Conservation (phyloP, 2,888 invertebrate species). For the Tetragonula carbonaria region DNA sequence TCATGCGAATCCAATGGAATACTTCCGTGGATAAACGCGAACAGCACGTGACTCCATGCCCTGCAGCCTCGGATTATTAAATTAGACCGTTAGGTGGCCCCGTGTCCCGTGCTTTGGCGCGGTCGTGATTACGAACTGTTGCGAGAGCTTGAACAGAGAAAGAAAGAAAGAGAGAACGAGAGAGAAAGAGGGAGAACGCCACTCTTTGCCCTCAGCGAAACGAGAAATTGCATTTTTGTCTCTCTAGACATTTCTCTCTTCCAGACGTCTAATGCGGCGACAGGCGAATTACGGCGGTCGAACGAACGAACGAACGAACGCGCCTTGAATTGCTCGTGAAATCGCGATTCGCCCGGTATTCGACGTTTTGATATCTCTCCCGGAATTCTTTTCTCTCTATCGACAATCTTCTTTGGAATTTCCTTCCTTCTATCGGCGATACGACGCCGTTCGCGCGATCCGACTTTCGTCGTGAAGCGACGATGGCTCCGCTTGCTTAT, state of each 20-base stretch:
- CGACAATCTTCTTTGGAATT: not conserved
- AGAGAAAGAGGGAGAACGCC: not conserved
- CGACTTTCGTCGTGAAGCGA: not conserved
- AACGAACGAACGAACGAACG: not conserved
- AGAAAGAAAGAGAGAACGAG: too few species aligned
- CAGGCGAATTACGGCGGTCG: not conserved
- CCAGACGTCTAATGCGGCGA: not conserved
- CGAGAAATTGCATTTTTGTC: not conserved
- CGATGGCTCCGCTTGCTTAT: not conserved
- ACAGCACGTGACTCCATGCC: constrained; percentile 60
- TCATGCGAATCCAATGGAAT: constrained; percentile 68
- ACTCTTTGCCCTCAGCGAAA: constrained; percentile 17
- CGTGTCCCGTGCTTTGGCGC: constrained; percentile 5
- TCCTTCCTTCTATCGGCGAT: not conserved
- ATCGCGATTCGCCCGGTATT: not conserved
- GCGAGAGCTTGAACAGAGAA: not conserved
- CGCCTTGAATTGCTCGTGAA: not conserved
- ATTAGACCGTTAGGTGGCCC: constrained; percentile 57
- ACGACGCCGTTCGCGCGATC: not conserved
- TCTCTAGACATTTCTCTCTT: not conserved
- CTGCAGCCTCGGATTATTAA: constrained; percentile 54
- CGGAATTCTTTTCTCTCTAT: too few species aligned
- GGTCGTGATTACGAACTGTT: constrained; percentile 1
- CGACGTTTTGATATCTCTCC: too few species aligned
- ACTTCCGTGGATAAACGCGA: constrained; percentile 67